Percentiles rank a stretch among this genome's conserved stretches.
These are phyloP conservation scores for Nycticorax nycticorax DNA, from an alignment of 2,113 vertebrate genomes.

Conservation along the genomic window DNA sequence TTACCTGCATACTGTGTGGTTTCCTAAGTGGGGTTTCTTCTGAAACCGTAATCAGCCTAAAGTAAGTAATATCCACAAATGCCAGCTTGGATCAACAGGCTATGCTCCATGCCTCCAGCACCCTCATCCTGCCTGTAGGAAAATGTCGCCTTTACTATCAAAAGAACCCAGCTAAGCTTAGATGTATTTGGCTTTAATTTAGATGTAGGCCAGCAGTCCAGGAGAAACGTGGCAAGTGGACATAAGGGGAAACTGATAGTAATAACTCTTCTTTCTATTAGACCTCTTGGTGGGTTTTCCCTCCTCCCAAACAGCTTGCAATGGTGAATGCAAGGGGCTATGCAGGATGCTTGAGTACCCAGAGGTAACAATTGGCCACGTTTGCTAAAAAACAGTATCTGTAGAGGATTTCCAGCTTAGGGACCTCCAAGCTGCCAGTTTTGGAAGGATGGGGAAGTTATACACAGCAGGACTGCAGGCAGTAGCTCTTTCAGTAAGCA, in stretches of 20 bases:
- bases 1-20: constrained; percentile 43
- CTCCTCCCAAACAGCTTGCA: neutral
- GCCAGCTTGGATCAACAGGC: neutral
- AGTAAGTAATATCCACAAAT: neutral
- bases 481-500: neutral
- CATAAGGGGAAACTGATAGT: neutral
- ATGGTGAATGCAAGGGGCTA: neutral
- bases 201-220: neutral
- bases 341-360: neutral
- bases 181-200: neutral
- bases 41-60: neutral
- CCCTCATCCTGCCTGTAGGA: neutral
- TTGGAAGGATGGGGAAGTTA: neutral
- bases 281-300: neutral
- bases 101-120: neutral
- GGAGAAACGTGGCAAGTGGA: neutral
- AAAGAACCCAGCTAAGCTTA: neutral
- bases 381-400: neutral
- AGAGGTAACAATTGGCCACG: neutral
- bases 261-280: neutral
- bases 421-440: neutral
- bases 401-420: neutral
- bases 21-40: neutral
- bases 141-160: neutral
- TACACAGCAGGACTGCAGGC: neutral